phyloP scores from a whole-genome alignment of 2,797 vertebrate species.

The Diplodus puntazzo region DNA sequence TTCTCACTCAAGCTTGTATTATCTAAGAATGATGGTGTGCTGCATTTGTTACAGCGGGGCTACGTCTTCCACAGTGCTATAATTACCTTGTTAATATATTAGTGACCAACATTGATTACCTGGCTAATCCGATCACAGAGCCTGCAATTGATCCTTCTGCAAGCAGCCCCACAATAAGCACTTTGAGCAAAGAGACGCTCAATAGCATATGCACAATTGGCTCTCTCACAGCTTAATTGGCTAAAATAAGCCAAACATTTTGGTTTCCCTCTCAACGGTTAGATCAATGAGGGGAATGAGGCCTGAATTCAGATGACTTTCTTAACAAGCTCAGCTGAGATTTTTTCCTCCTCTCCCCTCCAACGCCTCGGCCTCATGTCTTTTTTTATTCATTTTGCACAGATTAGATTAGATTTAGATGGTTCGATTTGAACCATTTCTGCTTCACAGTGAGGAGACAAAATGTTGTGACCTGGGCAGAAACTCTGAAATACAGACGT shows the following conservation, averaged over 20 bases:
- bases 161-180: slow-evolving; percentile 91
- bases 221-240: slow-evolving; percentile 94
- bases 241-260: slow-evolving; percentile 98
- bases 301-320: slow-evolving; percentile 92
- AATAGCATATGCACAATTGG: slow-evolving; percentile 92
- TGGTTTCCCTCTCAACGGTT: slow-evolving; percentile 89
- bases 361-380: neutral
- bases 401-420: slow-evolving; percentile 36
- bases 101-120: slow-evolving; percentile 94
- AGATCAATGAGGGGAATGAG: slow-evolving; percentile 92
- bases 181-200: slow-evolving; percentile 90
- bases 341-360: slow-evolving; percentile 4
- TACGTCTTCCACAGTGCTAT: slow-evolving; percentile 84
- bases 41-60: slow-evolving; percentile 48
- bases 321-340: slow-evolving; percentile 79
- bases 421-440: slow-evolving; percentile 18
- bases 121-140: slow-evolving; percentile 94
- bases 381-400: slow-evolving; percentile 29
- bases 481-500: neutral
- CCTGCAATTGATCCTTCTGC: slow-evolving; percentile 93
- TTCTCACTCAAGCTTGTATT: slow-evolving; percentile 44
- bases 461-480: neutral
- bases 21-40: slow-evolving; percentile 43
- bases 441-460: neutral
- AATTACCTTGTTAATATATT: slow-evolving; percentile 99